Conservation (phyloP, 2,888 invertebrate genomes). For the Scaptomyza caliginosa region DNA sequence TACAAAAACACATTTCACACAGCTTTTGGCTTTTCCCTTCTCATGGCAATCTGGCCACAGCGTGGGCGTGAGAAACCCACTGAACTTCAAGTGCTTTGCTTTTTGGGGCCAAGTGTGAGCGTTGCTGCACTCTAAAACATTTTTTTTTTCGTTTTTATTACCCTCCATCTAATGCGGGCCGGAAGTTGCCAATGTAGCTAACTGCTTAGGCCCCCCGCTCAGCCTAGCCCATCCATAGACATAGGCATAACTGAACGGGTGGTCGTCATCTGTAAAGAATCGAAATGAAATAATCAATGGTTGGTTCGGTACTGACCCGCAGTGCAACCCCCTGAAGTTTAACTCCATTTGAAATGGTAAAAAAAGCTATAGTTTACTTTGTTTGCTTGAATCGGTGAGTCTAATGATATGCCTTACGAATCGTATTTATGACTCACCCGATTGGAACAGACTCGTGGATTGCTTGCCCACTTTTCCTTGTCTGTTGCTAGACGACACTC, state of each 20-base stretch:
- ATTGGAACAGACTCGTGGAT: slow-evolving; percentile 37
- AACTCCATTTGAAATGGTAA: slow-evolving; percentile 8
- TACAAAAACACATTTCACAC: slow-evolving; percentile 53
- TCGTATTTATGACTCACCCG: slow-evolving; percentile 37
- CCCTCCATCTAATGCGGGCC: slow-evolving; percentile 52
- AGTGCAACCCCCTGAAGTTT: slow-evolving; percentile 58
- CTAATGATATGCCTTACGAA: slow-evolving; percentile 40
- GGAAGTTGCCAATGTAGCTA: slow-evolving; percentile 59
- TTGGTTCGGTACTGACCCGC: too few relatives aligned
- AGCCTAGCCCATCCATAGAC: neutral
- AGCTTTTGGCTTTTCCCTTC: slow-evolving; percentile 69
- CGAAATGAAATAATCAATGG: slow-evolving; percentile 40
- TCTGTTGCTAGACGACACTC: slow-evolving; percentile 11
- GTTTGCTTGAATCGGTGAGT: slow-evolving; percentile 2
- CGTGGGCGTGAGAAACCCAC: slow-evolving; percentile 75
- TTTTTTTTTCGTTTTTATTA: slow-evolving; percentile 28
- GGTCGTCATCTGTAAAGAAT: slow-evolving; percentile 10
- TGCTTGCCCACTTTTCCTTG: slow-evolving; percentile 11
- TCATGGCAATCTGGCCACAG: slow-evolving; percentile 52
- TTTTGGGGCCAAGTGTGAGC: slow-evolving; percentile 38
- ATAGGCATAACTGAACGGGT: slow-evolving; percentile 29
- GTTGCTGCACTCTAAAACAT: slow-evolving; percentile 13
- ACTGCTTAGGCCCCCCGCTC: neutral
- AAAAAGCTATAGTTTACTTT: slow-evolving; percentile 15
- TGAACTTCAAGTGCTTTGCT: slow-evolving; percentile 67